Base-by-base conservation (phyloP, 2,888 invertebrate genomes). In the Drosophila limbata region DNA sequence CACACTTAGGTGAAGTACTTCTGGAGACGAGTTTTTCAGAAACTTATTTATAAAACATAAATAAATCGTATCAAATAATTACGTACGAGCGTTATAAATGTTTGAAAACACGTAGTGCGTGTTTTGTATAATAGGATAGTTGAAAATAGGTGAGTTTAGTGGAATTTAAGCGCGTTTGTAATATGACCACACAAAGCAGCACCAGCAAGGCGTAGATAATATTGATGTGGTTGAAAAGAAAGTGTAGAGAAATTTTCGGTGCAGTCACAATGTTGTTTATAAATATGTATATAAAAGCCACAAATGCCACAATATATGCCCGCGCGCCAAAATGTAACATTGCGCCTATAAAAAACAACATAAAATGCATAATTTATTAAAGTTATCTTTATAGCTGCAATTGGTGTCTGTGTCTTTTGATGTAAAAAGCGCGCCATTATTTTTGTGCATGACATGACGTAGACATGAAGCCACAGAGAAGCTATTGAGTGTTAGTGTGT, bases 231-330 rank as follows among this genome's bases (percentile, higher is more conserved):
- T 71, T 75, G 79, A 90, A 90, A 91, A 90, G 90, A 91, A 90
- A 91, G 91, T 91, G 90, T 91, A 91, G 91, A 91, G 91, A 91
- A 91, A 91, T 91, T 91, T 91, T 90, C 78, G 77, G 71, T 84
- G 84, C 81, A 84, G 42, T 56, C 64, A 55, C 67, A 84, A 82
- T 77, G 71, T 84, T 83, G 81, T 85, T 81, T 82, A 73, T 77
- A 67, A 70, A 73, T 48, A 15, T n/a, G n/a, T 51, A 63, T 31
- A 64, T 70, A 67, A 1, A 1, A 53, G 66, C 66, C 61, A 70
- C 40, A 59, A 70, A 69, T 64, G 73, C 60, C 63, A 52, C 52
- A 57, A 39, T 15, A 31, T 19, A 69, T 73, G 57, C 42, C 53
- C 59, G 71, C 62, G 62, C 74, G 71, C 52, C 71, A 64, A 68